phyloP scores from a whole-genome alignment of 2,888 invertebrate species.

The Dryocosmus kuriphilus region DNA sequence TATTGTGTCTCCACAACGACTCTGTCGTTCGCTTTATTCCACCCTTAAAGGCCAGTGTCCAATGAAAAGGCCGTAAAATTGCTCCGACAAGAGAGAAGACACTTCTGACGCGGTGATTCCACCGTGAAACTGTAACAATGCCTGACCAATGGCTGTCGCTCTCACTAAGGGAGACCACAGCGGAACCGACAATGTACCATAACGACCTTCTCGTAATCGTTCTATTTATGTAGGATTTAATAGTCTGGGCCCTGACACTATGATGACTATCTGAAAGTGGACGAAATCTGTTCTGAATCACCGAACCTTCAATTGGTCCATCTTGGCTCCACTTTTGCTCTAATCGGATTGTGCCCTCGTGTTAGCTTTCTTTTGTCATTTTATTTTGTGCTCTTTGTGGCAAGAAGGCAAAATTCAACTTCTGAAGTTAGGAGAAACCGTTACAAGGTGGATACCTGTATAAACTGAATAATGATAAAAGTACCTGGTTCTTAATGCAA shows the following conservation, averaged over 20 bases:
- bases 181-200: constrained; percentile 36
- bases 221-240: constrained; percentile 45
- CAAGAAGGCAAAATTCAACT: too few species aligned
- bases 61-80: constrained; percentile 46
- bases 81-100: constrained; percentile 23
- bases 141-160: constrained; percentile 27
- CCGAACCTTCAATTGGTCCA: neutral
- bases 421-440: too few species aligned
- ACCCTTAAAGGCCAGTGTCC: constrained; percentile 43
- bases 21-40: constrained; percentile 51
- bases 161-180: constrained; percentile 31
- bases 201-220: constrained; percentile 45
- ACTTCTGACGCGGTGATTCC: constrained; percentile 42
- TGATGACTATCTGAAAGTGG: constrained; percentile 24
- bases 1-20: constrained; percentile 52
- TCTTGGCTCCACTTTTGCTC: constrained; percentile 20
- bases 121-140: constrained; percentile 49
- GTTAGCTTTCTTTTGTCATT: neutral
- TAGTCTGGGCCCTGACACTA: constrained; percentile 1
- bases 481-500: too few species aligned
- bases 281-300: constrained; percentile 10
- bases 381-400: neutral
- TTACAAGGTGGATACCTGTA: too few species aligned
- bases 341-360: constrained; percentile 17
- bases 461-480: too few species aligned